A percentile compares a stretch with the other conserved stretches of the same genome.
These are phyloP conservation scores for Naja naja DNA, from an alignment of 2,113 vertebrate genomes.

Conservation along the genomic window DNA sequence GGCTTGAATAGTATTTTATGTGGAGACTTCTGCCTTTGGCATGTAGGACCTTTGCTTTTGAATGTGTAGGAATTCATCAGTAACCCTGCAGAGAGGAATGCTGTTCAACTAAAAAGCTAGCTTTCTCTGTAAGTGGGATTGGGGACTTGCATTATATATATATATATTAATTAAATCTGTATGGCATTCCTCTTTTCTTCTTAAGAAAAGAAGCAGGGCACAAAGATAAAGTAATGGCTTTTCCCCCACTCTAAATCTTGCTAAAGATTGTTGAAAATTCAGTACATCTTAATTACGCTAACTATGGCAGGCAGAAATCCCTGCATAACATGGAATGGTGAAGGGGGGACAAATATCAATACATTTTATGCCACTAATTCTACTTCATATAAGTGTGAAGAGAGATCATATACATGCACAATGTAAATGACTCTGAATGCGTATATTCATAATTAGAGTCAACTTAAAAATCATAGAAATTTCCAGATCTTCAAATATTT, in stretches of 20 bases:
- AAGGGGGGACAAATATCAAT: neutral
- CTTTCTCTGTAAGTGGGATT: neutral
- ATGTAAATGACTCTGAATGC: neutral
- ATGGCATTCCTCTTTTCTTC: constrained; percentile 4
- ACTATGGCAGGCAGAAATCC: constrained; percentile 4
- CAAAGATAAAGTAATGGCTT: neutral
- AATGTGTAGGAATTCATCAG: neutral
- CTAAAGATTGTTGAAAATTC: neutral
- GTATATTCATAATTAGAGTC: neutral
- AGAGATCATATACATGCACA: neutral
- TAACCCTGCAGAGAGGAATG: neutral
- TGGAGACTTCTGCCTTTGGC: no score
- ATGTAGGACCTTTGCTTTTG: neutral
- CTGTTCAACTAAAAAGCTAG: neutral
- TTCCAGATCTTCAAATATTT: neutral
- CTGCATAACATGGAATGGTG: constrained; percentile 33
- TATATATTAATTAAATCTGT: neutral
- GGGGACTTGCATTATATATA: neutral
- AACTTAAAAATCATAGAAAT: constrained; percentile 29
- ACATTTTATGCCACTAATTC: constrained; percentile 30
- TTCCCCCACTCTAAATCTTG: constrained; percentile 34
- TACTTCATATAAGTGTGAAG: neutral
- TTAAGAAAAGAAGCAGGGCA: neutral
- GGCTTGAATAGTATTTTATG: neutral
- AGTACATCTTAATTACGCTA: neutral